A percentile compares a stretch with the other conserved stretches of the same genome.
These are phyloP conservation scores for Lithosia quadra DNA, from an alignment of 2,888 invertebrate species.

Conservation along the genomic window DNA sequence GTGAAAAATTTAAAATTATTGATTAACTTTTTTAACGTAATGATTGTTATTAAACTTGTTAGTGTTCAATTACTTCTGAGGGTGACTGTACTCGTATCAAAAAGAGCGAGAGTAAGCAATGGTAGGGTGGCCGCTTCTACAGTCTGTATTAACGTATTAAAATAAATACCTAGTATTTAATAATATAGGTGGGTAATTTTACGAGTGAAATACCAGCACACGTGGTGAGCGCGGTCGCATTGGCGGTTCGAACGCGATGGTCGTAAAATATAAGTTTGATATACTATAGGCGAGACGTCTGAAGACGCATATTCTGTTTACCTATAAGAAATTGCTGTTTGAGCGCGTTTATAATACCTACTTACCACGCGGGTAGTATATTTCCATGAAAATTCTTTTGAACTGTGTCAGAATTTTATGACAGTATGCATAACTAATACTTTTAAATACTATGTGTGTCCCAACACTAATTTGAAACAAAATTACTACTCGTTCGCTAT, in stretches of 20 bases:
- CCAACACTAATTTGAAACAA: not conserved
- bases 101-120: no score
- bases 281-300: constrained; percentile 38
- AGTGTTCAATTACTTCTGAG: no score
- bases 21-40: no score
- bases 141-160: not conserved
- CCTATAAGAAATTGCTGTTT: constrained; percentile 32
- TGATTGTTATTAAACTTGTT: no score
- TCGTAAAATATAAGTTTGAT: constrained; percentile 68
- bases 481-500: no score
- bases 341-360: constrained; percentile 11
- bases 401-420: not conserved
- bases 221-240: constrained; percentile 52
- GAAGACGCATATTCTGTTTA: constrained; percentile 36
- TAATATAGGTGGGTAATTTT: constrained; percentile 14
- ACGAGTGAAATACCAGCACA: constrained; percentile 11
- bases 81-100: not conserved
- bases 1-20: no score
- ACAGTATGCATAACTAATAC: not conserved
- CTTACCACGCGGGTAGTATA: not conserved
- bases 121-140: not conserved
- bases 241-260: constrained; percentile 55
- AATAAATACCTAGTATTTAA: constrained; percentile 6
- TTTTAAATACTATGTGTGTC: not conserved
- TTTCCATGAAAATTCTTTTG: constrained; percentile 1